These are phyloP conservation scores for Agrypnus murinus DNA, from an alignment of 2,888 invertebrate genomes.

Conservation along the genomic window DNA sequence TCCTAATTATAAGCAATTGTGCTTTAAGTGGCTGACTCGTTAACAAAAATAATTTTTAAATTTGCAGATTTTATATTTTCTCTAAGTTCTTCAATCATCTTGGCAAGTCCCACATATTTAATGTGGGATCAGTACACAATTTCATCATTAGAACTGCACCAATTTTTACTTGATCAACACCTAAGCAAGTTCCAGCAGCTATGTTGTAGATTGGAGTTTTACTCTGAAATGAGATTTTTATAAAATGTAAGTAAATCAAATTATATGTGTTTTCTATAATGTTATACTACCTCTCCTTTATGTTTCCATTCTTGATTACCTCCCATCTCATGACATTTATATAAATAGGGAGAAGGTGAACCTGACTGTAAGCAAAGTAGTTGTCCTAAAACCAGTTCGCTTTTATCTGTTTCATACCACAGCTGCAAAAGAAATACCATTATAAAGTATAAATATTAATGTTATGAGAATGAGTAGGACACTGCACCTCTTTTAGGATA, in stretches of 20 bases:
- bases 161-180: constrained; percentile 71
- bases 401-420: constrained; percentile 89
- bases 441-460: too few relatives aligned
- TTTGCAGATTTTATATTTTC: too few relatives aligned
- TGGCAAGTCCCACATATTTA: constrained; percentile 75
- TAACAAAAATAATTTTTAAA: too few relatives aligned
- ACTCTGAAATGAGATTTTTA: constrained; percentile 72
- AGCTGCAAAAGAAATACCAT: constrained; percentile 77
- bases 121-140: constrained; percentile 75
- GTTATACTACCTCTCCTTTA: constrained; percentile 77
- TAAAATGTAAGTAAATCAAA: constrained; percentile 9
- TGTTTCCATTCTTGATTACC: constrained; percentile 95
- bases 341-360: constrained; percentile 78
- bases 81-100: too few relatives aligned
- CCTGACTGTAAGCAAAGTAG: constrained; percentile 89
- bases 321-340: constrained; percentile 95
- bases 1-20: too few relatives aligned
- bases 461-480: too few relatives aligned
- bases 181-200: constrained; percentile 89
- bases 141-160: constrained; percentile 75
- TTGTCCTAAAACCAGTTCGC: constrained; percentile 88
- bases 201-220: constrained; percentile 88
- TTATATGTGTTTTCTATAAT: too few relatives aligned
- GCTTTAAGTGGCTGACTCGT: too few relatives aligned
- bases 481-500: too few relatives aligned